These are phyloP conservation scores for Platycnemis pennipes DNA, from an alignment of 2,888 invertebrate genomes.

Conservation along the genomic window DNA sequence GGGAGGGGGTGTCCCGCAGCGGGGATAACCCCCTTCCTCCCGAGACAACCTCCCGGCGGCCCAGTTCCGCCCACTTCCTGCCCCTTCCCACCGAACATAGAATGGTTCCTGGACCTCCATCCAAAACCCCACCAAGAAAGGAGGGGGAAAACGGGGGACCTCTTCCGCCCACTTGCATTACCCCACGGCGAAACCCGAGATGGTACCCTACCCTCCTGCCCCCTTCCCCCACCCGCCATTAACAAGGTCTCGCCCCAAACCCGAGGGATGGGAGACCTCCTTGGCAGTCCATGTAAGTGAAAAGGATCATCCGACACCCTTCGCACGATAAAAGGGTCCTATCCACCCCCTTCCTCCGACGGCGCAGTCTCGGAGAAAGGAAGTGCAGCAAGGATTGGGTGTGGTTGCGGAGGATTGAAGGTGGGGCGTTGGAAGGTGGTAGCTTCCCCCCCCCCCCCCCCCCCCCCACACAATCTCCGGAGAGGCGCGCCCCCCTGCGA, in stretches of 20 bases:
- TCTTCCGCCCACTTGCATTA: slow-evolving; percentile 23
- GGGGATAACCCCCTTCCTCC: background rate
- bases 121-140: background rate
- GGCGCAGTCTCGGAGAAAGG: background rate
- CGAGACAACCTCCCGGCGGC: background rate
- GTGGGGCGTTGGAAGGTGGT: background rate
- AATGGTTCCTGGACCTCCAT: background rate
- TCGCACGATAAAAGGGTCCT: background rate
- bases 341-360: too few species aligned
- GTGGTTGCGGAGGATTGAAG: too few species aligned
- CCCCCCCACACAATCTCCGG: background rate
- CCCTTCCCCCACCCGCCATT: background rate
- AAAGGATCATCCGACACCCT: background rate
- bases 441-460: background rate
- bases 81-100: background rate
- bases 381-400: background rate
- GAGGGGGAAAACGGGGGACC: background rate
- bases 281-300: slow-evolving; percentile 23
- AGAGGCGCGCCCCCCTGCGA: background rate
- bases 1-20: background rate
- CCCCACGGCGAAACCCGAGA: background rate
- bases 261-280: background rate
- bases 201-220: background rate
- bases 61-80: slow-evolving; percentile 1
- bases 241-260: too few species aligned